These are phyloP conservation scores for Venustoraphidia nigricollis DNA, from an alignment of 2,888 invertebrate genomes.

Conservation along the genomic window DNA sequence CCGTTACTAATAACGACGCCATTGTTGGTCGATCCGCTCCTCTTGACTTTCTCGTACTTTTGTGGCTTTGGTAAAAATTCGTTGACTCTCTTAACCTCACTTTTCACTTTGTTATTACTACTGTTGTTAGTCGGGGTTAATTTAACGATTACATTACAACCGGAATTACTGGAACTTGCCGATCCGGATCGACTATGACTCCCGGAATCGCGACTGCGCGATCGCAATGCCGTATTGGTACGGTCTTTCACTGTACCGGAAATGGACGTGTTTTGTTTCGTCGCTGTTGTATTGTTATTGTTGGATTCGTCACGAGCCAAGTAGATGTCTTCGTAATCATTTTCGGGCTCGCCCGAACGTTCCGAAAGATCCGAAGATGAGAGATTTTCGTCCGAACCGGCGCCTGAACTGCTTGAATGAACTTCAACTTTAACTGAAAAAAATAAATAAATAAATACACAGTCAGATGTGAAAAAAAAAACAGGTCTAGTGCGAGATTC, in stretches of 20 bases:
- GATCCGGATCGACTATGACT: slow-evolving; percentile 48
- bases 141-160: slow-evolving; percentile 23
- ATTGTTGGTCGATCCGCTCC: slow-evolving; percentile 10
- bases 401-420: slow-evolving; percentile 56
- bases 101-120: slow-evolving; percentile 4
- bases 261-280: slow-evolving; percentile 10
- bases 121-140: slow-evolving; percentile 14
- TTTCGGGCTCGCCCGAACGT: slow-evolving; percentile 35
- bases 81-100: slow-evolving; percentile 19
- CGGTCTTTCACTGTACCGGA: slow-evolving; percentile 16
- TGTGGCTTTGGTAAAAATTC: slow-evolving; percentile 25
- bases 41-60: slow-evolving; percentile 21
- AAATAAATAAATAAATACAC: slow-evolving; percentile 5
- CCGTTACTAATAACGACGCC: background rate
- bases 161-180: slow-evolving; percentile 26
- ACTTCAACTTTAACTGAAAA: slow-evolving; percentile 70
- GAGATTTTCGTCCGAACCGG: slow-evolving; percentile 45
- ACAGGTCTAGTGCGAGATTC: too few species aligned
- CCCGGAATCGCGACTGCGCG: slow-evolving; percentile 40
- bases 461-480: background rate
- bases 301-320: slow-evolving; percentile 44
- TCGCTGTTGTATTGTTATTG: slow-evolving; percentile 10
- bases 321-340: slow-evolving; percentile 74
- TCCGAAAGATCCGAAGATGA: slow-evolving; percentile 39
- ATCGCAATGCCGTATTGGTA: slow-evolving; percentile 16